Conservation (phyloP, 2,888 invertebrate species). For the Apotomis betuletana region DNA sequence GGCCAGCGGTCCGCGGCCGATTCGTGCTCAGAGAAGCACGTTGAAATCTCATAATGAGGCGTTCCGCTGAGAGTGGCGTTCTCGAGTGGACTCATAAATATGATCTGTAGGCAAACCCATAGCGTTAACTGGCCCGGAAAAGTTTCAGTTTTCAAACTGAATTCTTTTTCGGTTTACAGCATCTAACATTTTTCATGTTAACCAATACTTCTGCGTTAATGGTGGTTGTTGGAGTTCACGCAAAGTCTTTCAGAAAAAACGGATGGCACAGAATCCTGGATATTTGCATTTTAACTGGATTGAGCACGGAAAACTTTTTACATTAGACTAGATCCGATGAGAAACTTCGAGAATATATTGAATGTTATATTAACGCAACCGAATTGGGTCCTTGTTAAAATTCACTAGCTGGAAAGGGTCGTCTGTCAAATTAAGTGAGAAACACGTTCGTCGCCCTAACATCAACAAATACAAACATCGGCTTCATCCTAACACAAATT, state of each 20-base stretch:
- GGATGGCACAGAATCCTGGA: conserved; percentile 50
- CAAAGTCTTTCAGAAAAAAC: conserved; percentile 40
- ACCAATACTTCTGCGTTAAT: neutral
- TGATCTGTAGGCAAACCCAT: conserved; percentile 57
- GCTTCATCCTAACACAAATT: conserved; percentile 31
- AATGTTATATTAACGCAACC: conserved; percentile 54
- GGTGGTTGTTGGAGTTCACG: neutral
- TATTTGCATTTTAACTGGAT: conserved; percentile 70
- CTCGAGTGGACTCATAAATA: conserved; percentile 65
- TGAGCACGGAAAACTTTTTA: conserved; percentile 66
- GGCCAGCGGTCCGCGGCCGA: conserved; percentile 51
- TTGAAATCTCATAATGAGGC: conserved; percentile 69
- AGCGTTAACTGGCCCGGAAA: conserved; percentile 55
- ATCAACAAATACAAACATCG: conserved; percentile 31
- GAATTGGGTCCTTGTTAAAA: conserved; percentile 21
- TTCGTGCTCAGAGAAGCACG: conserved; percentile 63
- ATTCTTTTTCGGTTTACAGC: conserved; percentile 4
- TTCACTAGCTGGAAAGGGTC: neutral
- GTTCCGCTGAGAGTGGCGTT: conserved; percentile 55
- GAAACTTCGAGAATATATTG: conserved; percentile 57
- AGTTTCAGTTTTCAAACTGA: conserved; percentile 46
- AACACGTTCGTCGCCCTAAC: conserved; percentile 26
- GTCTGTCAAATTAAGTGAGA: conserved; percentile 27
- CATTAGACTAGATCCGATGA: conserved; percentile 62
- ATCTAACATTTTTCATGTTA: neutral